phyloP scores from a whole-genome alignment of 2,888 invertebrate genomes.

The Orgyia antiqua region DNA sequence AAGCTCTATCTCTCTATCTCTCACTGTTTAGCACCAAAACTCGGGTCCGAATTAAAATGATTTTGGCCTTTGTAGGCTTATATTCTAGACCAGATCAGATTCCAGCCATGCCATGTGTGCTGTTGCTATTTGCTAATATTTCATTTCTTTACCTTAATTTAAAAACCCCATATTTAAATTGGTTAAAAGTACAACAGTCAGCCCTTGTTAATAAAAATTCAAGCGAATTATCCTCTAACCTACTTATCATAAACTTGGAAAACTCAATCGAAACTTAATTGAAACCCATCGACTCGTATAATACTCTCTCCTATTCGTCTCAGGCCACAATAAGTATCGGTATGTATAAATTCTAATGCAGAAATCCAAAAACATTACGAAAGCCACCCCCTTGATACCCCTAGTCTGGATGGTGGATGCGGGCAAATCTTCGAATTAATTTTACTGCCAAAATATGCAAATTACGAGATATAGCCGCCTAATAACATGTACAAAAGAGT shows the following conservation, averaged over 20 bases:
- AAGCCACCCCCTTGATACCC: conserved; percentile 42
- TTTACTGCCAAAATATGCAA: conserved; percentile 79
- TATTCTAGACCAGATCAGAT: too few species aligned
- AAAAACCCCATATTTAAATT: too few species aligned
- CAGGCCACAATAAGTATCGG: conserved; percentile 47
- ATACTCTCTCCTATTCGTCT: conserved; percentile 20
- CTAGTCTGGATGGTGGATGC: conserved; percentile 59
- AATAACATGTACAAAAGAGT: conserved; percentile 80
- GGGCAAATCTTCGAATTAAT: conserved; percentile 80
- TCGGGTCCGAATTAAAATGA: too few species aligned
- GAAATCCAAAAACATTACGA: conserved; percentile 64
- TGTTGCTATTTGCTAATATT: too few species aligned
- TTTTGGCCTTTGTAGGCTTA: too few species aligned
- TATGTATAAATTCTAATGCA: conserved; percentile 59
- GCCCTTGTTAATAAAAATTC: conserved; percentile 17
- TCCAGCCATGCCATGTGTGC: too few species aligned
- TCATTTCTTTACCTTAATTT: too few species aligned
- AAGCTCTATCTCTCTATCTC: too few species aligned
- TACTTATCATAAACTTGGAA: conserved; percentile 51
- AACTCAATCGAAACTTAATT: conserved; percentile 39
- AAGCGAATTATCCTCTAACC: conserved; percentile 17
- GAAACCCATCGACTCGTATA: conserved; percentile 33
- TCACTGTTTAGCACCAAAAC: too few species aligned
- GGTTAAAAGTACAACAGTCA: too few species aligned
- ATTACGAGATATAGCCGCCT: conserved; percentile 73